phyloP scores from a whole-genome alignment of 1,140 invertebrate species.

The Delia radicum region DNA sequence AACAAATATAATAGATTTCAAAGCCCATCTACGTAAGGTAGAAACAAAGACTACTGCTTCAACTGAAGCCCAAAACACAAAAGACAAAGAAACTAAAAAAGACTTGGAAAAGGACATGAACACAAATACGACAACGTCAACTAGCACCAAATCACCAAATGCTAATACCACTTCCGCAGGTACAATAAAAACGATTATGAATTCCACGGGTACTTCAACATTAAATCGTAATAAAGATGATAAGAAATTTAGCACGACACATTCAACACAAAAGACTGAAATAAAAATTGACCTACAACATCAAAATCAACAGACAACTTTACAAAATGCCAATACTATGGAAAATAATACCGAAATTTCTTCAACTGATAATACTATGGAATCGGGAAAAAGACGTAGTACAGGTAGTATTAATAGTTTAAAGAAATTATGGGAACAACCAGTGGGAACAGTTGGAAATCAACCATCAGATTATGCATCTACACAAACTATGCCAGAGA shows the following conservation, averaged over 20 bases:
- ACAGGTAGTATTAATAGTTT: constrained; percentile 90
- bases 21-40: constrained; percentile 80
- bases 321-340: constrained; percentile 40
- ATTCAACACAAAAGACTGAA: constrained; percentile 55
- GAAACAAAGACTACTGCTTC: constrained; percentile 58
- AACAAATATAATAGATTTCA: constrained; percentile 76
- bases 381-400: constrained; percentile 85
- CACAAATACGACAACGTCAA: constrained; percentile 2
- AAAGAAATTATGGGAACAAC: constrained; percentile 84
- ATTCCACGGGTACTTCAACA: background rate
- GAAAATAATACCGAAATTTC: constrained; percentile 25
- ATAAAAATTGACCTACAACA: constrained; percentile 51
- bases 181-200: constrained; percentile 7
- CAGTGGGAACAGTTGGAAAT: constrained; percentile 57
- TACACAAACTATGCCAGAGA: constrained; percentile 34
- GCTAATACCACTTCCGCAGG: too few relatives aligned
- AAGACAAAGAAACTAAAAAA: constrained; percentile 28
- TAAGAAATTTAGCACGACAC: constrained; percentile 35
- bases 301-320: constrained; percentile 37
- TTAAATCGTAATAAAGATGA: constrained; percentile 38
- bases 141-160: background rate
- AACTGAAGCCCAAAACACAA: background rate
- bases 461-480: constrained; percentile 47
- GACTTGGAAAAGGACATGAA: constrained; percentile 23
- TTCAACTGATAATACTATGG: constrained; percentile 35